Evolutionary conservation across 2,888 invertebrate species (phyloP).

Genomic region (Phytoseiulus persimilis): DNA sequence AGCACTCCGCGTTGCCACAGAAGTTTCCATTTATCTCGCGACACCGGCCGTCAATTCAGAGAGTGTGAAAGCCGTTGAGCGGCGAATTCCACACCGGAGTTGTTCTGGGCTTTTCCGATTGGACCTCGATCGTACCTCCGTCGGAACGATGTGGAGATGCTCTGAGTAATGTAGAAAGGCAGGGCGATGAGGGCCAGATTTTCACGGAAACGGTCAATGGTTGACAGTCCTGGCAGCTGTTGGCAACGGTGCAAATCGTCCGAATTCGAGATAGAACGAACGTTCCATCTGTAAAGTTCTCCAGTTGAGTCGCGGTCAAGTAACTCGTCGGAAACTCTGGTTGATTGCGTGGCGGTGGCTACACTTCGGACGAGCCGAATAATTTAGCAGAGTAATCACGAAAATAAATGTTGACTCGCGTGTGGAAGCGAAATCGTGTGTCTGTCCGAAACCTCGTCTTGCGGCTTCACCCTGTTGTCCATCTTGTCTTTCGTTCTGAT

Average conservation of each 20-base stretch:
- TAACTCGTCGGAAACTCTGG: neutral
- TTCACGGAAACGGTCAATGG: too few species aligned
- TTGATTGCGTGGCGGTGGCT: neutral
- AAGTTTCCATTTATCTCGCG: neutral
- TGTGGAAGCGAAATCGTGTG: neutral
- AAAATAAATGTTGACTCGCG: neutral
- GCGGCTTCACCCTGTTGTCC: neutral
- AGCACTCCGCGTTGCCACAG: neutral
- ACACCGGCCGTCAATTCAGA: neutral
- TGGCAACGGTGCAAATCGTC: too few species aligned
- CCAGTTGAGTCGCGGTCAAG: too few species aligned
- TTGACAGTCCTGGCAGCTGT: too few species aligned
- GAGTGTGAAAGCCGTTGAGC: neutral
- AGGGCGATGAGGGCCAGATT: too few species aligned
- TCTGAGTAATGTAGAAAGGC: too few species aligned
- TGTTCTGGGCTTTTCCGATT: too few species aligned
- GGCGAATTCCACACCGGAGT: too few species aligned
- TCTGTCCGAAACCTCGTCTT: neutral
- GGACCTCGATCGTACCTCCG: too few species aligned
- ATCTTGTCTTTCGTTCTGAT: neutral
- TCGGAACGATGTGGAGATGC: too few species aligned
- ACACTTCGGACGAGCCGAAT: neutral
- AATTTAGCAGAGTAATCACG: neutral
- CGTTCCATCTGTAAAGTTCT: too few species aligned
- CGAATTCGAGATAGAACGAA: too few species aligned